Conservation (phyloP, 2,113 vertebrate genomes). For the Cyanistes caeruleus region DNA sequence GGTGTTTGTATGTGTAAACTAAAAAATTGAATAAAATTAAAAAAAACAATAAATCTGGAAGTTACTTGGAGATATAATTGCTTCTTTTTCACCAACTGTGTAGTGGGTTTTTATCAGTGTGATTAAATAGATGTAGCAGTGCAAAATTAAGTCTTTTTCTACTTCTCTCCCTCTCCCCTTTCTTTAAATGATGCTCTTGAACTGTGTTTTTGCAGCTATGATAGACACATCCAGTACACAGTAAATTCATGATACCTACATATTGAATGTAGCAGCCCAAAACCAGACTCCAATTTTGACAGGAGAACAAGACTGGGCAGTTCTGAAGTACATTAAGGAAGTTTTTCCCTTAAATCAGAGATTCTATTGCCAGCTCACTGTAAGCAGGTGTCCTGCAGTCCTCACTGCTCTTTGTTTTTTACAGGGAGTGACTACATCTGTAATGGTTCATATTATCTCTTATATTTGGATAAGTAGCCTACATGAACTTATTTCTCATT, state of each 20-base stretch:
- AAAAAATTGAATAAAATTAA: background rate
- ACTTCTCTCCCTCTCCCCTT: accelerated
- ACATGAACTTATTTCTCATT: background rate
- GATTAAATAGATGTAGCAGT: background rate
- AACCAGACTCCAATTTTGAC: background rate
- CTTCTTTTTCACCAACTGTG: background rate
- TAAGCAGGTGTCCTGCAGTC: background rate
- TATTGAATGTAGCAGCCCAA: background rate
- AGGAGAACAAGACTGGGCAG: background rate
- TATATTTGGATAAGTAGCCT: background rate
- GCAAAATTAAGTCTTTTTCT: background rate
- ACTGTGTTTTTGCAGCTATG: background rate
- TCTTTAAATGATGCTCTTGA: background rate
- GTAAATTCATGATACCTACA: background rate
- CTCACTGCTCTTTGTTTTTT: background rate
- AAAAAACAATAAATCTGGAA: background rate
- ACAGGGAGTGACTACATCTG: background rate
- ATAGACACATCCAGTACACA: background rate
- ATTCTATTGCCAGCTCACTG: background rate
- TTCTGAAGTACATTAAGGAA: background rate
- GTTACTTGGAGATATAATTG: background rate
- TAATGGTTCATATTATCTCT: background rate
- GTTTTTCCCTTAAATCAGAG: background rate
- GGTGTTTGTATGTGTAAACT: background rate
- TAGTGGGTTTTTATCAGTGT: background rate